A percentile compares a stretch with the other conserved stretches of the same genome.
These are phyloP conservation scores for Drosophila seclusa DNA, from an alignment of 2,888 invertebrate species.

Conservation along the genomic window DNA sequence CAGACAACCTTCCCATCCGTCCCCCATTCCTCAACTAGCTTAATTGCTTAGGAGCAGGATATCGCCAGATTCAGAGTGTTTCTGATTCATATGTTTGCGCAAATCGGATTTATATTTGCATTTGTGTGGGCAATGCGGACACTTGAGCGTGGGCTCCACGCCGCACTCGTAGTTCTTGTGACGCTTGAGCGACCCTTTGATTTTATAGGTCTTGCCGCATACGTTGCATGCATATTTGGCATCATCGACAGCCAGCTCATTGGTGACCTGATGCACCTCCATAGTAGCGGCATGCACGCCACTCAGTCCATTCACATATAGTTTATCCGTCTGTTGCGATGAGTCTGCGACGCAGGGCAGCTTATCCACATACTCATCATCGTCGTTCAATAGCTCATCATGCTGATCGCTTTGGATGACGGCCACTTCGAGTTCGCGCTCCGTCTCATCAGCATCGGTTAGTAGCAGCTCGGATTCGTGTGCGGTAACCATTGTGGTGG, in stretches of 20 bases:
- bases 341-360: constrained; percentile 37
- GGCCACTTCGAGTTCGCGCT: constrained; percentile 62
- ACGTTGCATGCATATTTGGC: constrained; percentile 87
- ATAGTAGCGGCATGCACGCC: constrained; percentile 50
- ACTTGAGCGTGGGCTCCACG: constrained; percentile 82
- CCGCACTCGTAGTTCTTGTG: constrained; percentile 91
- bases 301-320: constrained; percentile 57
- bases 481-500: constrained; percentile 49
- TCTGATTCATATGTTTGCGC: constrained; percentile 84
- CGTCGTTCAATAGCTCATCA: constrained; percentile 49
- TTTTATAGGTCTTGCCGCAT: constrained; percentile 93
- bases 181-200: constrained; percentile 91
- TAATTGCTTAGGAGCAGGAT: constrained; percentile 38
- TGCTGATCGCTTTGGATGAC: constrained; percentile 59
- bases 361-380: constrained; percentile 62
- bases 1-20: neutral
- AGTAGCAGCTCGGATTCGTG: constrained; percentile 62
- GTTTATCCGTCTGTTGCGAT: constrained; percentile 42
- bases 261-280: constrained; percentile 53
- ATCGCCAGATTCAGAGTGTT: constrained; percentile 74
- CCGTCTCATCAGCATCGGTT: constrained; percentile 66
- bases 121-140: constrained; percentile 84
- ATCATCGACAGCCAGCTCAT: constrained; percentile 55
- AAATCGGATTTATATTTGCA: constrained; percentile 85
- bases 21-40: neutral